A percentile compares a stretch with the other conserved stretches of the same genome.
These are phyloP conservation scores for Microctenopoma steveboyesi DNA, from an alignment of 2,797 vertebrate genomes.

Conservation along the genomic window DNA sequence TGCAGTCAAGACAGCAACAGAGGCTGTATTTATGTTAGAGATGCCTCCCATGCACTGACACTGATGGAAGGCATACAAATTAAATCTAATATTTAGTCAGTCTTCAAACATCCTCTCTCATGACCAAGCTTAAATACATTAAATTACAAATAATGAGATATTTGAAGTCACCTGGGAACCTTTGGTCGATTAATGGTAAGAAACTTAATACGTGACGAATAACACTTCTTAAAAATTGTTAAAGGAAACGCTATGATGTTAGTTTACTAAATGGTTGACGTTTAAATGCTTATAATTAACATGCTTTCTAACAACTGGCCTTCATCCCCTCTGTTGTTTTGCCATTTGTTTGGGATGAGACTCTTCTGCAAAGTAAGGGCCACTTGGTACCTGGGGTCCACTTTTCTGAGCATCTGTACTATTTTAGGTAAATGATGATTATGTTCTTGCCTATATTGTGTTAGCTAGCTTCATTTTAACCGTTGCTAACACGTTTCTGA, in stretches of 20 bases:
- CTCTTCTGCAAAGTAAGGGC: not conserved
- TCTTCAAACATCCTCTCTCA: too few relatives aligned
- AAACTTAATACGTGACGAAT: too few relatives aligned
- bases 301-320: too few relatives aligned
- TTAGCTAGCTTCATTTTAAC: not conserved
- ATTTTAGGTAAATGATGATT: too few relatives aligned
- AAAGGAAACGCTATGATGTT: not conserved
- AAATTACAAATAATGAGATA: too few relatives aligned
- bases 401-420: too few relatives aligned
- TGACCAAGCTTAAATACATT: too few relatives aligned
- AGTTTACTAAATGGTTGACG: not conserved
- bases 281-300: too few relatives aligned
- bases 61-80: not conserved
- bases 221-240: too few relatives aligned
- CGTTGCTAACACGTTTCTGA: not conserved
- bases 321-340: not conserved
- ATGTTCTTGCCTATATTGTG: accelerated
- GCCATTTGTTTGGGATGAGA: not conserved
- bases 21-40: not conserved
- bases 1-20: not conserved
- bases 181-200: too few relatives aligned
- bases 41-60: not conserved
- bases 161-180: too few relatives aligned
- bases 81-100: not conserved
- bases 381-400: too few relatives aligned